Percentiles rank a stretch among this genome's conserved stretches.
These are phyloP conservation scores for Morone saxatilis DNA, from an alignment of 2,113 vertebrate species.

Conservation along the genomic window DNA sequence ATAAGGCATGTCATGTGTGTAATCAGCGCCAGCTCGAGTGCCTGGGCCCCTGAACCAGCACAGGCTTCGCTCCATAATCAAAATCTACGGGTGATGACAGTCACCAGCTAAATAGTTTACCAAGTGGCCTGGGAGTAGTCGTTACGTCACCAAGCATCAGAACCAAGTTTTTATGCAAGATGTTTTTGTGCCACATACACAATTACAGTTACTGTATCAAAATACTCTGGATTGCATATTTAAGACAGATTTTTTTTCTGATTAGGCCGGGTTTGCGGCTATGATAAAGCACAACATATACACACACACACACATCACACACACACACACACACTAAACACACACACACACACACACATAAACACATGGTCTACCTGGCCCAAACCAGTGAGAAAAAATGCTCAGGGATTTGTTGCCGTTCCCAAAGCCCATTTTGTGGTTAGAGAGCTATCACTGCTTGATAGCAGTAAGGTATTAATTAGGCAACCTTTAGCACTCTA, in stretches of 20 bases:
- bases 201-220: neutral
- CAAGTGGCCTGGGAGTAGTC: neutral
- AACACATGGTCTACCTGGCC: neutral
- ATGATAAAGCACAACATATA: no score
- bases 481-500: slow-evolving; percentile 32
- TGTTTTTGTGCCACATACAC: neutral
- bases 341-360: no score
- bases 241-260: neutral
- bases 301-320: no score
- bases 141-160: neutral
- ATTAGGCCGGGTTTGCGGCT: neutral
- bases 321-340: no score
- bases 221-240: slow-evolving; percentile 4
- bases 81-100: no score
- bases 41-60: no score
- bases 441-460: slow-evolving; percentile 45
- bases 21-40: no score
- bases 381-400: neutral
- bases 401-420: slow-evolving; percentile 41
- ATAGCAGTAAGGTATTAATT: slow-evolving; percentile 46
- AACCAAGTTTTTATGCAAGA: neutral
- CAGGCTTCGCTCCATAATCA: no score
- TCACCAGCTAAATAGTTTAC: no score
- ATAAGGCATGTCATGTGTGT: no score
- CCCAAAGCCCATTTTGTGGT: slow-evolving; percentile 46